Conservation (phyloP, 1,140 invertebrate genomes). For the Sarcophaga bullata region DNA sequence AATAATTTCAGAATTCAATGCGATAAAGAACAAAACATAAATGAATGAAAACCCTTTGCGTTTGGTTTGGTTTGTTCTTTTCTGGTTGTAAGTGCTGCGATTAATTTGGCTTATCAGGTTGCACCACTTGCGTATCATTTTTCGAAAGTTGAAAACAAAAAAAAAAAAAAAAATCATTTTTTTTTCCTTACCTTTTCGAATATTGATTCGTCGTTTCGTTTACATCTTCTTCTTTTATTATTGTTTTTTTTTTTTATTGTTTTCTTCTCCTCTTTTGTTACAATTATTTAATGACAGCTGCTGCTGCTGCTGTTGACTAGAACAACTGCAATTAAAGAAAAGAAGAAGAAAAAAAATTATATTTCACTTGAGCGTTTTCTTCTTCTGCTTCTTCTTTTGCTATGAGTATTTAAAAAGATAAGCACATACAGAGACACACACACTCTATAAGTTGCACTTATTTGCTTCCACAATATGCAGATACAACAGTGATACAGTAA, state of each 20-base stretch:
- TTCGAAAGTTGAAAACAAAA: neutral
- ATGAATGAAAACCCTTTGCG: neutral
- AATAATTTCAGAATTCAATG: neutral
- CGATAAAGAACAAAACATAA: neutral
- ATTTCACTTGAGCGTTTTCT: neutral
- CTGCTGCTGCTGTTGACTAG: neutral
- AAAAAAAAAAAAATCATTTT: neutral
- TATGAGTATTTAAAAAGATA: neutral
- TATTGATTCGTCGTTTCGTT: neutral
- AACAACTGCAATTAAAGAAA: conserved; percentile 35
- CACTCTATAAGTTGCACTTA: neutral
- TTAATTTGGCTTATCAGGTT: conserved; percentile 38
- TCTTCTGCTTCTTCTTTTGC: neutral
- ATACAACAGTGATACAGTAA: no score
- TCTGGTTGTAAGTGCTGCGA: conserved; percentile 26
- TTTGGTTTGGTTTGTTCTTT: neutral
- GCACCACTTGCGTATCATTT: conserved; percentile 30
- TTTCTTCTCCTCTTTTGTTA: neutral
- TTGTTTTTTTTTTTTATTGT: no score
- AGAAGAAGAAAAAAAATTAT: conserved; percentile 31
- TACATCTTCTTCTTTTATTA: no score
- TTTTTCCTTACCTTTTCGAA: neutral
- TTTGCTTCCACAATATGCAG: neutral
- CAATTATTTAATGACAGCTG: neutral
- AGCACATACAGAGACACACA: neutral